Evolutionary conservation across 2,113 vertebrate species (phyloP), one percentile per base, ranked within the genome.

Genomic region (Lates calcarifer): DNA sequence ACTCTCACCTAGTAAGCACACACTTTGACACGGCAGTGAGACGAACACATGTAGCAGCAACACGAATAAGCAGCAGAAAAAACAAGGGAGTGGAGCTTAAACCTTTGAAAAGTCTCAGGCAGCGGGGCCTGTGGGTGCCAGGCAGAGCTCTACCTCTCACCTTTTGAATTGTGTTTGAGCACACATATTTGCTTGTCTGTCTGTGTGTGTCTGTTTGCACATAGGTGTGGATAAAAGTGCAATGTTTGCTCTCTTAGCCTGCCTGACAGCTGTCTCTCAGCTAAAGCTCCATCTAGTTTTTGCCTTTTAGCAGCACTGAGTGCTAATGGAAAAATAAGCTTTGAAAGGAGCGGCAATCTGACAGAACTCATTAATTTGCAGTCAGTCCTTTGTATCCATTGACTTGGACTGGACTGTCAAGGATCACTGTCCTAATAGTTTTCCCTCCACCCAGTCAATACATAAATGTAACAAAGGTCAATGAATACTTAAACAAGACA

Each of bases 231-330:
- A 86, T 84, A 78, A 87, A 90, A 82, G 90, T 89, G 85, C 61
- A 73, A 69, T 92, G 89, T 92, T 91, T 90, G 84, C 79, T 62
- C 74, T 83, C 64, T 86, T 67, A 83, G 77, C 61, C 85, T 73
- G 70, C 65, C 68, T 89, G 89, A 89, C 91, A 91, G 91, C 82
- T 87, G 89, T 84, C 89, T 92, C 89, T 87, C 82, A 83, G 77
- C 65, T 79, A 51, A 85, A 89, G 74, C 87, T 64, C 64, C 13
- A 33, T 60, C 56, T 58, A 78, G 74, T 63, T 66, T 26, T 9
- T 68, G 66, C 74, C 68, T 87, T 90, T 90, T 78, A 88, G 73
- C 72, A 49, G 58, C 62, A 31, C 14, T 0, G 28, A 74, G 77
- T 74, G 72, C 55, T 80, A 83, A 90, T 90, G 87, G 86, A 88